phyloP scores from a whole-genome alignment of 2,797 vertebrate genomes.

The Sternotherus odoratus region DNA sequence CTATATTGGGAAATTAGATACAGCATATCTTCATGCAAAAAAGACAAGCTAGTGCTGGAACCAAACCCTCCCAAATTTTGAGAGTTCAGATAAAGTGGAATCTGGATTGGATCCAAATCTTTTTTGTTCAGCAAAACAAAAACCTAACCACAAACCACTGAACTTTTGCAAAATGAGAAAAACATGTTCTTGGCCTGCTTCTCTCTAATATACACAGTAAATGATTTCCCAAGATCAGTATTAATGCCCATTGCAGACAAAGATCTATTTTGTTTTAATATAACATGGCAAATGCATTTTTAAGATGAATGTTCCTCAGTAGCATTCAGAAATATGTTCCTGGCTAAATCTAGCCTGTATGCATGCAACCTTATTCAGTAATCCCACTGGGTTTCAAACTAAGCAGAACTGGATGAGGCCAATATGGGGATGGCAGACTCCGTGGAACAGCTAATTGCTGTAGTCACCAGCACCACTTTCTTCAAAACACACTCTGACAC shows the following conservation, averaged over 20 bases:
- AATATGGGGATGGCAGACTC: slow-evolving; percentile 8
- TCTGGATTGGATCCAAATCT: background rate
- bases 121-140: background rate
- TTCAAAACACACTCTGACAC: no score
- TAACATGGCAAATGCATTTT: background rate
- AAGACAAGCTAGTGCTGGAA: background rate
- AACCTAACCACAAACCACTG: rapidly evolving
- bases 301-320: background rate
- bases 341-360: background rate
- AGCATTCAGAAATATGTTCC: background rate
- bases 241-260: background rate
- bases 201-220: background rate
- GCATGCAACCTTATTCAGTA: background rate
- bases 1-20: background rate
- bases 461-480: no score
- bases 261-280: background rate
- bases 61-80: background rate
- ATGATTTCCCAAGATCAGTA: background rate
- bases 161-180: background rate
- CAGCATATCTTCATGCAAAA: background rate
- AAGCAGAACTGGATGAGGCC: background rate
- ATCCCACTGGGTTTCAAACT: background rate
- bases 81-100: background rate
- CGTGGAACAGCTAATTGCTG: background rate
- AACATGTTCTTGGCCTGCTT: background rate